Evolutionary conservation across 2,888 invertebrate genomes (phyloP).

Genomic region (Tinea semifulvella): DNA sequence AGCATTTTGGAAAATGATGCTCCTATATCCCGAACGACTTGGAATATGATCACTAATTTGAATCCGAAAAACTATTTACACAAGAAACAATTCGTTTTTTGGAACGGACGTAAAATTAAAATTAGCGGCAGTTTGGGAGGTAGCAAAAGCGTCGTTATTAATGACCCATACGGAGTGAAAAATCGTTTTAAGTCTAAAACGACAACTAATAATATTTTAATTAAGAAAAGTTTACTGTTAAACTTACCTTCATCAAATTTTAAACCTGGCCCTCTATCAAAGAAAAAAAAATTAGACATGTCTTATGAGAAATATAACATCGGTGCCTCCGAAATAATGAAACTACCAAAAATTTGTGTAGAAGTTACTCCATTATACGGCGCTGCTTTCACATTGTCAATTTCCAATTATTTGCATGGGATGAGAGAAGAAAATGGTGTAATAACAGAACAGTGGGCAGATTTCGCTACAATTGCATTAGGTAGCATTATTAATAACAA

Average conservation of each 20-base stretch:
- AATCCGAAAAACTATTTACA: constrained; percentile 37
- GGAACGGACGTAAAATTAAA: constrained; percentile 41
- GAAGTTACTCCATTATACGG: constrained; percentile 56
- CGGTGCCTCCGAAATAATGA: constrained; percentile 50
- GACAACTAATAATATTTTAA: constrained; percentile 11
- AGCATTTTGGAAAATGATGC: constrained; percentile 35
- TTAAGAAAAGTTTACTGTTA: constrained; percentile 31
- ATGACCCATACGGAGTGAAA: constrained; percentile 29
- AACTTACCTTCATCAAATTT: constrained; percentile 49
- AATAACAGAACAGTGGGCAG: constrained; percentile 58
- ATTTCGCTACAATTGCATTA: constrained; percentile 64
- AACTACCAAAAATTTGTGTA: constrained; percentile 58
- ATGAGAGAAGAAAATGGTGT: constrained; percentile 39
- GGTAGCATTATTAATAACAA: constrained; percentile 31
- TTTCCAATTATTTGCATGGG: constrained; percentile 46
- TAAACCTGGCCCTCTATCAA: constrained; percentile 65
- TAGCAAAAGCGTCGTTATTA: constrained; percentile 36
- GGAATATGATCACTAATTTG: constrained; percentile 54
- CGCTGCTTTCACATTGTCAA: constrained; percentile 45
- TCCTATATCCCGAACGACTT: constrained; percentile 42
- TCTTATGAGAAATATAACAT: constrained; percentile 48
- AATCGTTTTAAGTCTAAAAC: not conserved
- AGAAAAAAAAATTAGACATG: constrained; percentile 50
- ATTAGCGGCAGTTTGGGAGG: constrained; percentile 50
- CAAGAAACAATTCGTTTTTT: constrained; percentile 41